Percentiles rank a stretch among this genome's conserved stretches.
Conservation (phyloP, 2,797 vertebrate genomes). For the Botia kubotai region DNA sequence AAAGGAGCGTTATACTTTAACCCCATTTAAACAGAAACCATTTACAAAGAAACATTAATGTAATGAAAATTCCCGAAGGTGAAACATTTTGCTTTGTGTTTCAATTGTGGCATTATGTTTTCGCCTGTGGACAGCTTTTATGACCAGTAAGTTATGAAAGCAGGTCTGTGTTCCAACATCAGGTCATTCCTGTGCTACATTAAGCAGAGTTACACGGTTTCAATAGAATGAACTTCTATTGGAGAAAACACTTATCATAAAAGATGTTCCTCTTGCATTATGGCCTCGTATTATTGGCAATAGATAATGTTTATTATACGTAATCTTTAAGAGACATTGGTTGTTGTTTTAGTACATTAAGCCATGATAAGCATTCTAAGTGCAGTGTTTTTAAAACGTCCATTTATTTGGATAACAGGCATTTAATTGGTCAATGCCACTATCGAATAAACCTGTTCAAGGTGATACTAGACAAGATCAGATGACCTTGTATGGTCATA, state of each 20-base stretch:
- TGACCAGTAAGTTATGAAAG: neutral
- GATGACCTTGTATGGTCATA: neutral
- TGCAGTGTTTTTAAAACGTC: neutral
- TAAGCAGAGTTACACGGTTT: slow-evolving; percentile 16
- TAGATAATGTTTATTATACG: slow-evolving; percentile 8
- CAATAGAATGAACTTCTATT: neutral
- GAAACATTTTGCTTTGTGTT: neutral
- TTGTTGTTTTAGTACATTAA: no score
- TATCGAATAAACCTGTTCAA: neutral
- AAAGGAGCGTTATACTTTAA: neutral
- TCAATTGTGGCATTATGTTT: neutral
- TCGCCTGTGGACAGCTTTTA: slow-evolving; percentile 29
- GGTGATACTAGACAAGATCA: neutral
- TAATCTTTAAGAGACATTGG: neutral
- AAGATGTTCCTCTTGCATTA: neutral
- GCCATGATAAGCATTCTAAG: neutral
- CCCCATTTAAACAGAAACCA: neutral
- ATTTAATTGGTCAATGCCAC: no score
- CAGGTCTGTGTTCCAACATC: slow-evolving; percentile 1
- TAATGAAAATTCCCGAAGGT: neutral
- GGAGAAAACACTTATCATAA: neutral
- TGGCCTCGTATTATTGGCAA: neutral
- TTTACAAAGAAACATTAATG: no score
- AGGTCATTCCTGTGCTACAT: slow-evolving; percentile 15
- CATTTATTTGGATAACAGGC: neutral